A percentile compares a stretch with the other conserved stretches of the same genome.
Evolutionary conservation across 2,113 vertebrate genomes (phyloP).

Genomic region (Cavia porcellus): DNA sequence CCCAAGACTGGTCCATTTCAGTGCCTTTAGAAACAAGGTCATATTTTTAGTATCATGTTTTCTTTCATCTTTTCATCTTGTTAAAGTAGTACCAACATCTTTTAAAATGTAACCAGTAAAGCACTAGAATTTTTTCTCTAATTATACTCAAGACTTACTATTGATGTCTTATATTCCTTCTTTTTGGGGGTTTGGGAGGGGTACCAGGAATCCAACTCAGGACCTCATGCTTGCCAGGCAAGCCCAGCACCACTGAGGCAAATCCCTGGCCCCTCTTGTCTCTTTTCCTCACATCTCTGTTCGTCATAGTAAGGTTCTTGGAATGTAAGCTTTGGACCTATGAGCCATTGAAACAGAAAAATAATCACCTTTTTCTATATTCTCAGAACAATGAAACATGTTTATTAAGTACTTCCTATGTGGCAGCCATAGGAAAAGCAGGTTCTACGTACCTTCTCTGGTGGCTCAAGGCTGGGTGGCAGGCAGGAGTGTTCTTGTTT

Average conservation of each 20-base stretch:
- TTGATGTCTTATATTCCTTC: not conserved
- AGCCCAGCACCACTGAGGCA: no score
- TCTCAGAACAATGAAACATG: not conserved
- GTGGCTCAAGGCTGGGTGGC: not conserved
- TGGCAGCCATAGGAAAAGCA: not conserved
- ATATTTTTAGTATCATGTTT: constrained; percentile 10
- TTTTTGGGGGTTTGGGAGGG: not conserved
- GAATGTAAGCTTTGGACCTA: not conserved
- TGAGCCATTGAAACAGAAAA: not conserved
- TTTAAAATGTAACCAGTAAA: constrained; percentile 2
- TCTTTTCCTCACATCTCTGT: not conserved
- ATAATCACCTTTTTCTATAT: not conserved
- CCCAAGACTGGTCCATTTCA: not conserved
- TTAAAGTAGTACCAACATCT: not conserved
- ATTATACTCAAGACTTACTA: not conserved
- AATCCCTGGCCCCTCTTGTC: not conserved
- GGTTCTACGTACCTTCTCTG: not conserved
- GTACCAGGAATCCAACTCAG: no score
- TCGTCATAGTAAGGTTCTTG: not conserved
- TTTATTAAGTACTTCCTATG: not conserved
- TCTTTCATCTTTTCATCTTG: constrained; percentile 17
- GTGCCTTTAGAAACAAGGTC: not conserved
- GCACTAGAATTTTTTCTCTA: constrained; percentile 15
- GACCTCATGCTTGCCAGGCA: no score
- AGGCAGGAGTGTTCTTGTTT: not conserved